phyloP scores from a whole-genome alignment of 1,140 invertebrate genomes.

The Uloborus diversus region DNA sequence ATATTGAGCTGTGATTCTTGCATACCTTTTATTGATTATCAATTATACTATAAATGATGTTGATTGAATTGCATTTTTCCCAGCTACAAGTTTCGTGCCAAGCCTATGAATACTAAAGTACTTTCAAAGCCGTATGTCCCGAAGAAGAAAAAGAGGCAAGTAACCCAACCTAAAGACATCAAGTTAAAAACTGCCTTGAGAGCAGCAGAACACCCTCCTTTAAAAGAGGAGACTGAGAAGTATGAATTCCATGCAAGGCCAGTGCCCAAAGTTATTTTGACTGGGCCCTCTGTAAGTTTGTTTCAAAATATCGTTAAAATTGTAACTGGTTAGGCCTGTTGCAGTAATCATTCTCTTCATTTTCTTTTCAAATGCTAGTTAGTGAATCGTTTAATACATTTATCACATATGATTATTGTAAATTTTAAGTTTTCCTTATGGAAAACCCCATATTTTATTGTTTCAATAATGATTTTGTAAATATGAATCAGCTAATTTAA shows the following conservation, averaged over 20 bases:
- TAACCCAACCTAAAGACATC: not conserved
- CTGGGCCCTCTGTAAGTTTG: conserved; percentile 33
- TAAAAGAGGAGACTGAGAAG: not conserved
- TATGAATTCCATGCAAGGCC: conserved; percentile 38
- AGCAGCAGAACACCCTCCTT: not conserved
- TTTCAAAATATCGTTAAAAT: too few relatives aligned
- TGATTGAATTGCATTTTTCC: not conserved
- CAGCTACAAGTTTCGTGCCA: conserved; percentile 41
- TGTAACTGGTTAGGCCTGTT: too few relatives aligned
- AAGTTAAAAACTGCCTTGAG: conserved; percentile 6
- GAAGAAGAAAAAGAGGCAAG: not conserved
- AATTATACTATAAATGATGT: not conserved
- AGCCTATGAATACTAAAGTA: conserved; percentile 21
- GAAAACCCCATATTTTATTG: too few relatives aligned
- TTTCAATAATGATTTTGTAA: too few relatives aligned
- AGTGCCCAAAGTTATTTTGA: conserved; percentile 32
- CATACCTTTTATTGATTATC: too few relatives aligned
- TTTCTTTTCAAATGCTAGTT: not conserved
- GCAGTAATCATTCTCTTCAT: not conserved
- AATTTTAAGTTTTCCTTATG: too few relatives aligned
- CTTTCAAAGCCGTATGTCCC: not conserved
- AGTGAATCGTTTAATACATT: too few relatives aligned
- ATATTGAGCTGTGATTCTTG: too few relatives aligned
- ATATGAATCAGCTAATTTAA: too few relatives aligned
- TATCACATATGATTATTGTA: too few relatives aligned